Conservation (phyloP, 2,797 vertebrate genomes). For the Mormyrus hasselquistii region DNA sequence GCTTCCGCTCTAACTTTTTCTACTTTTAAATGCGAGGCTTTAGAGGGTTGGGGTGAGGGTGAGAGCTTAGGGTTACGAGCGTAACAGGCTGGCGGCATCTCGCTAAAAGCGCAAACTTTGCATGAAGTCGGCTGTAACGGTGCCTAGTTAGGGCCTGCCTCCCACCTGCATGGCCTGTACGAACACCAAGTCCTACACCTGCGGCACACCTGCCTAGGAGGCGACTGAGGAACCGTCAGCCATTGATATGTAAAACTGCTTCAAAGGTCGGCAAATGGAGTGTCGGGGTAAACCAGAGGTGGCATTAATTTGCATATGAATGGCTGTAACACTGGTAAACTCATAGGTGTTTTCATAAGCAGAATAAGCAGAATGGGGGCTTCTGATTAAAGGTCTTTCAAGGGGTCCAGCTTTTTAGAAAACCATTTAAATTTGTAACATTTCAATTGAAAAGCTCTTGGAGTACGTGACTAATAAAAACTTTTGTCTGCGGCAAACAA, state of each 20-base stretch:
- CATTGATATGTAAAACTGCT: conserved; percentile 2
- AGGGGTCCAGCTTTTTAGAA: not conserved
- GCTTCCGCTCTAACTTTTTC: not conserved
- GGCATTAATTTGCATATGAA: not conserved
- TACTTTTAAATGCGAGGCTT: not conserved
- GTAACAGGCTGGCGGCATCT: not conserved
- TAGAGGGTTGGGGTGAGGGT: not conserved
- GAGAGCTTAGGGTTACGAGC: not conserved
- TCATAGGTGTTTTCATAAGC: not conserved
- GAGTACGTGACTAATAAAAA: not conserved
- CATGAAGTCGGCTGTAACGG: not conserved
- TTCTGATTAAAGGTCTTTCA: conserved; percentile 2
- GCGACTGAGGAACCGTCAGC: no score
- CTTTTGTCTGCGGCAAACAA: not conserved
- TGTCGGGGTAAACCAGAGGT: not conserved
- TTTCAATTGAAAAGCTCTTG: not conserved
- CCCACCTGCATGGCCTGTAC: not conserved
- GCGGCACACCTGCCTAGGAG: not conserved
- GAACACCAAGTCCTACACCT: not conserved
- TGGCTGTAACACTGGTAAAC: not conserved
- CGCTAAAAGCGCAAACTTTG: not conserved
- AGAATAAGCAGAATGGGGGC: not conserved
- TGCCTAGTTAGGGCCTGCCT: no score
- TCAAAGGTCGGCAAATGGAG: not conserved
- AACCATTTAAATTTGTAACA: conserved; percentile 2